A percentile compares a stretch with the other conserved stretches of the same genome.
phyloP scores from a whole-genome alignment of 2,113 vertebrate genomes.

The Aspidoscelis tigris region DNA sequence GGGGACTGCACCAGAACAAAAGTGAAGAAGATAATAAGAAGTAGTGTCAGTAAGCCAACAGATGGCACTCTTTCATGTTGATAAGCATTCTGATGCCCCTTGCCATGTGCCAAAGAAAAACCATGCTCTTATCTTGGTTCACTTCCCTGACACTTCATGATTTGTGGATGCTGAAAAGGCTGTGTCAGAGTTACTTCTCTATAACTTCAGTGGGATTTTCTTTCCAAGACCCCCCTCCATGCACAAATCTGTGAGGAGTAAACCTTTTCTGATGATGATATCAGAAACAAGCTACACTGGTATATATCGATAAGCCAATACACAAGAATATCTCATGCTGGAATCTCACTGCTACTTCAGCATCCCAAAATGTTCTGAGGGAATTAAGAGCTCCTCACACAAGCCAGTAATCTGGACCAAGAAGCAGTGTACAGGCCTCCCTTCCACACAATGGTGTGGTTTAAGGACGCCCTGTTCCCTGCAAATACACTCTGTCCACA shows the following conservation, averaged over 20 bases:
- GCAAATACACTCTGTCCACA: no score
- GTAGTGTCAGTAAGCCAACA: constrained; percentile 4
- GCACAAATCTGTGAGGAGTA: neutral
- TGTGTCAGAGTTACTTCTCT: neutral
- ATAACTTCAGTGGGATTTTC: neutral
- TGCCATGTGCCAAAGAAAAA: neutral
- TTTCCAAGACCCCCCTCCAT: neutral
- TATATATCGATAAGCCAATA: neutral
- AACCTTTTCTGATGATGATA: neutral
- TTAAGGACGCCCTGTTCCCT: no score
- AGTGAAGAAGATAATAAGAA: neutral
- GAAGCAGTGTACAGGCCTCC: no score
- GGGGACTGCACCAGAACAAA: neutral
- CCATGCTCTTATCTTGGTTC: neutral
- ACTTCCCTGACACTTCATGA: neutral
- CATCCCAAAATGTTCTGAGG: neutral
- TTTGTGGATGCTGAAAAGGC: neutral
- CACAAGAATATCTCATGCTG: neutral
- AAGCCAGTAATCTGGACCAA: no score
- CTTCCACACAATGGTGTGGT: no score
- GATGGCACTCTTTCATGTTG: constrained; percentile 24
- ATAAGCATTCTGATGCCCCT: neutral
- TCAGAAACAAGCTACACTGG: neutral
- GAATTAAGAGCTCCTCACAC: no score
- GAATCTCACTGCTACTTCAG: neutral